A percentile compares a stretch with the other conserved stretches of the same genome.
Evolutionary conservation across 2,797 vertebrate genomes (phyloP).

Genomic region (Argyrosomus regius): DNA sequence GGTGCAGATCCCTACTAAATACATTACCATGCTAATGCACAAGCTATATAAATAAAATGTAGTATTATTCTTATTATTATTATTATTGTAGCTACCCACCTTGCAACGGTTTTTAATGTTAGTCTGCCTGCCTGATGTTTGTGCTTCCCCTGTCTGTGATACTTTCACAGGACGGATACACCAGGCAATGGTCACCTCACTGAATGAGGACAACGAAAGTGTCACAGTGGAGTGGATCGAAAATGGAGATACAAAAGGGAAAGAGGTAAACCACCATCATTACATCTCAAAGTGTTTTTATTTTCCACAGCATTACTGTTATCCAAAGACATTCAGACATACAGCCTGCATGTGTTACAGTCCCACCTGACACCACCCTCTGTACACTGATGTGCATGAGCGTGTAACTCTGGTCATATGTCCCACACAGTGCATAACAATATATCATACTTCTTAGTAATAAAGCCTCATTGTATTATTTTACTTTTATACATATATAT

Average conservation of each 20-base stretch:
- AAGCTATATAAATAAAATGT: not conserved
- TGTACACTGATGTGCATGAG: slow-evolving; percentile 23
- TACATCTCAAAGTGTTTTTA: slow-evolving; percentile 38
- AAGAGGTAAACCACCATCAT: slow-evolving; percentile 89
- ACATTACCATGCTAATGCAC: not conserved
- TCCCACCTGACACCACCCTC: slow-evolving; percentile 14
- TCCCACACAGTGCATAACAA: not conserved
- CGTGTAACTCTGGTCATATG: slow-evolving; percentile 14
- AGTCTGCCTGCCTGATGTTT: slow-evolving; percentile 22
- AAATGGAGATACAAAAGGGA: slow-evolving; percentile 99
- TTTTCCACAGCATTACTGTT: slow-evolving; percentile 21
- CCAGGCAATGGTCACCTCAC: slow-evolving; percentile 97
- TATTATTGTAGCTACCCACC: too few relatives aligned
- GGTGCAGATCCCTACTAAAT: not conserved
- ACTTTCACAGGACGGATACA: slow-evolving; percentile 93
- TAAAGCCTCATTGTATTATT: not conserved
- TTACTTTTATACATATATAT: not conserved
- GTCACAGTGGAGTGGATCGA: slow-evolving; percentile 99
- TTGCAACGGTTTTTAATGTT: not conserved
- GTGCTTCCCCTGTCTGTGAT: slow-evolving; percentile 36
- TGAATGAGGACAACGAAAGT: slow-evolving; percentile 97
- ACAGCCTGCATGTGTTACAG: slow-evolving; percentile 17
- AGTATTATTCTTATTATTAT: too few relatives aligned
- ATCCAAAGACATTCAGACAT: slow-evolving; percentile 55
- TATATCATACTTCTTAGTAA: not conserved